Evolutionary conservation across 1,140 invertebrate species (phyloP), one percentile per base, ranked within the genome.

Genomic region (Rhynchophorus ferrugineus): DNA sequence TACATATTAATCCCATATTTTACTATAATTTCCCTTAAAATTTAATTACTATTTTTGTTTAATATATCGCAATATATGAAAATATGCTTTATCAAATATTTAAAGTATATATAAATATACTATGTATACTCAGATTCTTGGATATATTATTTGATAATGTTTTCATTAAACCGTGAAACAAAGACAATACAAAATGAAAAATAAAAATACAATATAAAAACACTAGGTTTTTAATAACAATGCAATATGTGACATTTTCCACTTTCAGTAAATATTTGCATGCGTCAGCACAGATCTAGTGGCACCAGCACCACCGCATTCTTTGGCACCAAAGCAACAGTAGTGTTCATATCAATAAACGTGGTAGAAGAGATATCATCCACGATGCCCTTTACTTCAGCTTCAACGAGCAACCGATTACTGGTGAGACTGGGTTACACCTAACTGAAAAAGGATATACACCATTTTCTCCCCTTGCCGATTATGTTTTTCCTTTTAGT

Each of bases 331-430:
- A 55, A 58, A 58, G 65, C 66, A 59, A 61, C 59, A 66, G 54
- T 56, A 59, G 61, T 55, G 58, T 62, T 58, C 61, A 61, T 62
- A 57, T 59, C 58, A 49, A 57, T 54, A 65, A 66, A 60, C 61
- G 61, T 67, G 60, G 67, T 72, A 67, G 69, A 69, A 62, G 69
- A 67, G 39, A 51, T 7, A n/a, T 3, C 13, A 22, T 55, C 68
- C 65, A 56, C 58, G 66, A 58, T 59, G 64, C 59, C 66, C 61
- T 56, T 60, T 58, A 49, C 57, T 65, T 58, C 48, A 44, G 16
- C 59, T 62, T 61, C 64, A 63, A 65, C 68, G 61, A 66, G 71
- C 55, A 55, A 62, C 59, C 41, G 46, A 39, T 58, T 22, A 49
- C 56, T 29, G 66, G 66, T 68, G 66, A 68, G 66, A 66, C 57